These are phyloP conservation scores for Neostethus bicornis DNA, from an alignment of 2,797 vertebrate genomes.

Conservation along the genomic window DNA sequence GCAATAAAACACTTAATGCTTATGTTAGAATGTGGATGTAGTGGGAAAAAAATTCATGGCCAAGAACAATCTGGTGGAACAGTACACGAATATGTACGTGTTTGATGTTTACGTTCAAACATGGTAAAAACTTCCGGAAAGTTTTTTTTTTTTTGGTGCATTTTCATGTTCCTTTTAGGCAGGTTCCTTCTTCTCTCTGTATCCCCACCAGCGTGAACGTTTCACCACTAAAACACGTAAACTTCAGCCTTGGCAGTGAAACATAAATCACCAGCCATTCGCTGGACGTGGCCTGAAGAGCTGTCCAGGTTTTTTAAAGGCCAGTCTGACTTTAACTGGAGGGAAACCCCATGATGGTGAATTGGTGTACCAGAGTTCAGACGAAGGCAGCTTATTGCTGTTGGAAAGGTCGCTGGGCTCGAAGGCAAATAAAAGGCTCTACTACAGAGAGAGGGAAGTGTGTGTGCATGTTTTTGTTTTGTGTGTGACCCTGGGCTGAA, in stretches of 20 bases:
- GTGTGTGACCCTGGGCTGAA: slow-evolving; percentile 53
- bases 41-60: too few species aligned
- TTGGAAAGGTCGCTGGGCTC: slow-evolving; percentile 68
- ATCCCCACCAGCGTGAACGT: slow-evolving; percentile 1
- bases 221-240: not conserved
- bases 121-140: too few species aligned
- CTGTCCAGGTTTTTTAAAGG: slow-evolving; percentile 50
- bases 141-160: too few species aligned
- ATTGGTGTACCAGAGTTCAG: slow-evolving; percentile 60
- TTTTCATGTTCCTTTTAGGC: not conserved
- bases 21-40: too few species aligned
- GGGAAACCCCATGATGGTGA: slow-evolving; percentile 66
- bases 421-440: slow-evolving; percentile 62
- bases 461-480: slow-evolving; percentile 32
- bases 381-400: slow-evolving; percentile 73
- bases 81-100: too few species aligned
- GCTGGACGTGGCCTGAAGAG: slow-evolving; percentile 22
- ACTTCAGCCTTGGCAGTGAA: not conserved
- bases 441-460: slow-evolving; percentile 26
- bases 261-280: slow-evolving; percentile 6
- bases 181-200: not conserved
- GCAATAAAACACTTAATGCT: too few species aligned
- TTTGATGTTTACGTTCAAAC: too few species aligned
- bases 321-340: slow-evolving; percentile 56
- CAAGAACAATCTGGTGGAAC: too few species aligned